These are phyloP conservation scores for Lipotes vexillifer DNA, from an alignment of 2,113 vertebrate genomes.

Conservation along the genomic window DNA sequence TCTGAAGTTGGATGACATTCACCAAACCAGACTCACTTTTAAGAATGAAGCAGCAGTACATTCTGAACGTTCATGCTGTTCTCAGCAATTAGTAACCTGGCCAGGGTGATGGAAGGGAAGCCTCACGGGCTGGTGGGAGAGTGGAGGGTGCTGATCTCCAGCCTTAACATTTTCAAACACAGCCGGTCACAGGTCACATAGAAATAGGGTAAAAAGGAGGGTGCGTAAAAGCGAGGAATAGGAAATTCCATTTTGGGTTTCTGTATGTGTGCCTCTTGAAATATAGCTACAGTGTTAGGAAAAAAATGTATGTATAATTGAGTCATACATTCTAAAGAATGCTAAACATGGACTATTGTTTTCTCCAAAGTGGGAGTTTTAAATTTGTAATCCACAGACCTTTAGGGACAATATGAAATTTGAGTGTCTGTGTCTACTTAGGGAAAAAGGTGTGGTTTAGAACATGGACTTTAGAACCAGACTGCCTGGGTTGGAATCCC, in stretches of 20 bases:
- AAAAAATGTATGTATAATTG: neutral
- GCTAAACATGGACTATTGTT: neutral
- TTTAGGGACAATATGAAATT: neutral
- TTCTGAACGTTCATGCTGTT: neutral
- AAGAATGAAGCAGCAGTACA: neutral
- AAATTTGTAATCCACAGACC: neutral
- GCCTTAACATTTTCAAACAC: neutral
- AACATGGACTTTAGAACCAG: neutral
- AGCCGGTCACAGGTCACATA: neutral
- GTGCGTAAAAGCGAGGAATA: neutral
- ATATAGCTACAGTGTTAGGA: neutral
- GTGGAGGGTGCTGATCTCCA: neutral
- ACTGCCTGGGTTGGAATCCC: neutral
- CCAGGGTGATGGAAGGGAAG: neutral
- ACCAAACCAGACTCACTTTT: neutral
- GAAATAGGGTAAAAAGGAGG: neutral
- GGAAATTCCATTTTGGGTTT: neutral
- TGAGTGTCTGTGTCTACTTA: neutral
- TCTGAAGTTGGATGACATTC: neutral
- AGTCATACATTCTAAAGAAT: neutral
- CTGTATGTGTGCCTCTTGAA: neutral
- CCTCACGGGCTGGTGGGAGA: neutral
- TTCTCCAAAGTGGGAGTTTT: neutral
- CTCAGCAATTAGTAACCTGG: neutral
- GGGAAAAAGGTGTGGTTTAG: neutral